phyloP scores from a whole-genome alignment of 2,113 vertebrate species.

The Notothenia coriiceps region DNA sequence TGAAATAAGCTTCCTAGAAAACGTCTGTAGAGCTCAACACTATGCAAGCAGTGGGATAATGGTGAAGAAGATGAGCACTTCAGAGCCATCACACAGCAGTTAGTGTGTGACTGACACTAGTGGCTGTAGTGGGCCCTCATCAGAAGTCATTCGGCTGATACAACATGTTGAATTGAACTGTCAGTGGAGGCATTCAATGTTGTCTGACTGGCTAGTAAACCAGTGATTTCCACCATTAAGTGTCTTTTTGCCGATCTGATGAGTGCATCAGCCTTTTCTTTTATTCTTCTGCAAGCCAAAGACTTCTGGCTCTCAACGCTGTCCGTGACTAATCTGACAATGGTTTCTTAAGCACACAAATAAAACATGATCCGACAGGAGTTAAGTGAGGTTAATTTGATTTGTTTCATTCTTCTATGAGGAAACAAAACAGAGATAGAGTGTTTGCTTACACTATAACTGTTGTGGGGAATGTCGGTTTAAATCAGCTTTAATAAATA shows the following conservation, averaged over 20 bases:
- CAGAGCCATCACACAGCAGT: not conserved
- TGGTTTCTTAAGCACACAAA: not conserved
- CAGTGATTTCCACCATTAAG: constrained; percentile 8
- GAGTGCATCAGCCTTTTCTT: constrained; percentile 14
- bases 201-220: constrained; percentile 29
- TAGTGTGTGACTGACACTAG: not conserved
- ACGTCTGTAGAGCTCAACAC: not conserved
- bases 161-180: constrained; percentile 40
- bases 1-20: constrained; percentile 17
- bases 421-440: not conserved
- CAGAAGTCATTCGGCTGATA: constrained; percentile 20
- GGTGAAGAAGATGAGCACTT: constrained; percentile 43
- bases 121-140: constrained; percentile 18
- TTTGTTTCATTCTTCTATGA: constrained; percentile 9
- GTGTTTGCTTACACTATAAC: not conserved
- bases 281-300: constrained; percentile 4
- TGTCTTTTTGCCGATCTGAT: not conserved
- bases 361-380: not conserved
- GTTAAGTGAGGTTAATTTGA: not conserved
- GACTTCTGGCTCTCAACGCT: not conserved
- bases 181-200: constrained; percentile 28
- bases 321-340: not conserved
- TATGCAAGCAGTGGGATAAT: not conserved
- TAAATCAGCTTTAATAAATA: no score
- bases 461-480: no score